These are phyloP conservation scores for Torymus aiolomorphi DNA, from an alignment of 2,888 invertebrate genomes.

Conservation along the genomic window DNA sequence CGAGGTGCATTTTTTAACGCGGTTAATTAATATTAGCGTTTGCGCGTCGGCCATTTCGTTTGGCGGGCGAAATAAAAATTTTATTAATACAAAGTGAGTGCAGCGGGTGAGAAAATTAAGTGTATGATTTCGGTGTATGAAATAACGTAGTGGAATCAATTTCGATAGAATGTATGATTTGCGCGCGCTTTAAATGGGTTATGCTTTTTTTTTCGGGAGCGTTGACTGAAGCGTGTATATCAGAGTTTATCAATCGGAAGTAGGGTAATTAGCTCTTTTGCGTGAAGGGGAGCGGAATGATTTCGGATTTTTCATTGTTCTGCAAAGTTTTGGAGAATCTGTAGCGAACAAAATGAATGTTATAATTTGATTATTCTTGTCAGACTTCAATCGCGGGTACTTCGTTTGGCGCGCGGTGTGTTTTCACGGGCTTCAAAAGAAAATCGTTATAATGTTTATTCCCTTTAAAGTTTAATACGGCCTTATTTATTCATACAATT, in stretches of 20 bases:
- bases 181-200: constrained; percentile 3
- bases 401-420: too few species aligned
- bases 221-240: too few species aligned
- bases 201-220: neutral
- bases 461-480: constrained; percentile 6
- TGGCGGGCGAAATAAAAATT: neutral
- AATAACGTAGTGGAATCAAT: neutral
- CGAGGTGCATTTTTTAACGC: constrained; percentile 15
- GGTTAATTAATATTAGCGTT: constrained; percentile 17
- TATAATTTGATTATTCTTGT: too few species aligned
- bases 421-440: too few species aligned
- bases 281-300: too few species aligned
- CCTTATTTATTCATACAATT: constrained; percentile 37
- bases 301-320: too few species aligned
- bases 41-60: constrained; percentile 1
- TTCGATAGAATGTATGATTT: constrained; percentile 4
- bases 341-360: too few species aligned
- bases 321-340: too few species aligned
- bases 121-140: neutral
- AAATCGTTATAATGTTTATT: too few species aligned
- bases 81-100: neutral
- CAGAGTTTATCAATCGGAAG: too few species aligned
- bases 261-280: too few species aligned
- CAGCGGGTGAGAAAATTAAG: neutral
- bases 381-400: too few species aligned